Percentiles rank a stretch among this genome's conserved stretches.
phyloP scores from a whole-genome alignment of 2,888 invertebrate species.

The Junonia oenone region DNA sequence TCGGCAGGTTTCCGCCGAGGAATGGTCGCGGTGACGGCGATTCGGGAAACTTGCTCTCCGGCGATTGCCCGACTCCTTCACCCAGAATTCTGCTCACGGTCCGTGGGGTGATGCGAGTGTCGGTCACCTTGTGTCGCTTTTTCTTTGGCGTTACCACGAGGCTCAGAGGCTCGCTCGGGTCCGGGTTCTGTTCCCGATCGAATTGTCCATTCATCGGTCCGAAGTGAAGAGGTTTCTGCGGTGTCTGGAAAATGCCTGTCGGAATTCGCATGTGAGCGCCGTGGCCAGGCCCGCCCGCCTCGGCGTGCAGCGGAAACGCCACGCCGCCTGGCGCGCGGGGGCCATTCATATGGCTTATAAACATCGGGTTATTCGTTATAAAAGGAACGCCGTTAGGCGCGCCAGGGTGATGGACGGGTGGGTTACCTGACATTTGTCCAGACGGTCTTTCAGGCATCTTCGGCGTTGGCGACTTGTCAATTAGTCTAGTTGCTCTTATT shows the following conservation, averaged over 20 bases:
- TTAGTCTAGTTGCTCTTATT: constrained; percentile 87
- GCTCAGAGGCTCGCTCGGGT: constrained; percentile 96
- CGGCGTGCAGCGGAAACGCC: constrained; percentile 84
- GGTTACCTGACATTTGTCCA: constrained; percentile 78
- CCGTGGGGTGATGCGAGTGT: constrained; percentile 93
- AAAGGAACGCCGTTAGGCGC: constrained; percentile 70
- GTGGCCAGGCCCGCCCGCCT: constrained; percentile 74
- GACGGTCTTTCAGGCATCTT: constrained; percentile 84
- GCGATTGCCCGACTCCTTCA: constrained; percentile 87
- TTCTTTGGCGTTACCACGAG: constrained; percentile 97
- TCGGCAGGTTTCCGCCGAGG: constrained; percentile 93
- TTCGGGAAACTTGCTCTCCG: constrained; percentile 79
- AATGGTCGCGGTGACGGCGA: constrained; percentile 88
- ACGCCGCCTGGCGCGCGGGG: constrained; percentile 82
- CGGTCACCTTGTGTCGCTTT: constrained; percentile 98
- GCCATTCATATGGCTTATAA: constrained; percentile 78
- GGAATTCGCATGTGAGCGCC: constrained; percentile 79
- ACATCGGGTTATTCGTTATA: constrained; percentile 66
- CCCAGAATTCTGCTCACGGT: constrained; percentile 92
- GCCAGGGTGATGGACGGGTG: constrained; percentile 71
- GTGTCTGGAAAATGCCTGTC: constrained; percentile 89
- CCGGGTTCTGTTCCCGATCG: constrained; percentile 86
- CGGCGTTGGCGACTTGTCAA: constrained; percentile 89
- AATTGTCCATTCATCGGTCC: constrained; percentile 82
- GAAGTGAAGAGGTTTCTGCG: constrained; percentile 87